Base-by-base conservation (phyloP, 1,140 invertebrate genomes). In the Augochlora pura region DNA sequence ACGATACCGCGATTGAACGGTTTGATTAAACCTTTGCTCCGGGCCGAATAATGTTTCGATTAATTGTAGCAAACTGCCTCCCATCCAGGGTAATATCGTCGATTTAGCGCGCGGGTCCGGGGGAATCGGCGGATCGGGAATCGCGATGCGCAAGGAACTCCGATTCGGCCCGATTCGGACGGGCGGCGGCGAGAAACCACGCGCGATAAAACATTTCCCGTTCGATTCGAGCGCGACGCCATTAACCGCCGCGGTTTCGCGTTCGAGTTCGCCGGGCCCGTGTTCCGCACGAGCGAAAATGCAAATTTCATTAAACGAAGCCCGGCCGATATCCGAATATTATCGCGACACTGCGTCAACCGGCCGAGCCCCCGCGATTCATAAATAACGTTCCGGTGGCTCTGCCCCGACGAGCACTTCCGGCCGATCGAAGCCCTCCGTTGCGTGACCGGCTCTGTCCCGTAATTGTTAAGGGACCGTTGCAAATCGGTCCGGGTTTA, bases 221-320 rank as follows among this genome's bases (percentile, higher is more conserved):
- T 46, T 65, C 74, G 81, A 69, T 68, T 72, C 60, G 23, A 65
- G n/a, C 67, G 62, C 66, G 62, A 72, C 42, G 39, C 65, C 60
- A 71, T 67, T 66, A 73, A 52, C 39, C 64, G 64, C 52, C 64
- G 32, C 57, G 59, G 83, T 85, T 84, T 65, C 79, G 66, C 42
- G 38, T 76, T 84, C 81, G 67, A 59, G 84, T 68, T 72, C 39
- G n/a, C 57, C 32, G n/a, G n/a, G n/a, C 7, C n/a, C 39, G 27
- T 7, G 72, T 42, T 77, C 70, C 52, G 42, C 38, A 38, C 72
- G 32, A 42, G 12, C 72, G 63, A 85, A 81, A 85, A 85, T 85
- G 69, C 83, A 85, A 80, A 85, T 85, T 81, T 85, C 69, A 85
- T 85, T 85, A 85, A 85, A 81, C 69, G 32, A 57, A 27, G 9